Evolutionary conservation across 2,797 vertebrate genomes (phyloP).

Genomic region (Rhynchotus rufescens): DNA sequence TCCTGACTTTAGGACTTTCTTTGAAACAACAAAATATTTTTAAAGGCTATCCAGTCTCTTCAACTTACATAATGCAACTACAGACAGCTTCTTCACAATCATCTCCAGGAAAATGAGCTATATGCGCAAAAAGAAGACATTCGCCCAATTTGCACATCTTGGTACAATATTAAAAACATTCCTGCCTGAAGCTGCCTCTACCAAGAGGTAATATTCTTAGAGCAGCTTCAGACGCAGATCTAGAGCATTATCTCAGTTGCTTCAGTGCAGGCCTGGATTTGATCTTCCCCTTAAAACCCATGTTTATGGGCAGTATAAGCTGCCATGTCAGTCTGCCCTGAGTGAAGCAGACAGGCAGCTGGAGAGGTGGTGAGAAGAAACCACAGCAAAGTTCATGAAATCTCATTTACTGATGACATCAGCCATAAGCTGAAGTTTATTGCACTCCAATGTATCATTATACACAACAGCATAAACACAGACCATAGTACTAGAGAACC

Average conservation of each 20-base stretch:
- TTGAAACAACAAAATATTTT: neutral
- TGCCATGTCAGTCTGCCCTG: constrained; percentile 41
- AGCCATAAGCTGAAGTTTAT: neutral
- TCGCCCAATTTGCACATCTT: neutral
- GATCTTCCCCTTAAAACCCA: neutral
- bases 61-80: neutral
- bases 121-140: neutral
- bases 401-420: neutral
- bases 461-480: neutral
- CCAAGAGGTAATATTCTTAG: neutral
- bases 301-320: constrained; percentile 16
- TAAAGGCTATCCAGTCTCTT: neutral
- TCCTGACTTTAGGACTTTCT: neutral
- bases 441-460: neutral
- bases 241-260: neutral
- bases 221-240: neutral
- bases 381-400: neutral
- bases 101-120: neutral
- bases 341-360: constrained; percentile 27
- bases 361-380: constrained; percentile 3
- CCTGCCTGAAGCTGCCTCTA: neutral
- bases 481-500: neutral
- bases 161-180: accelerated
- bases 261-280: neutral
- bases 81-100: neutral